Evolutionary conservation across 2,113 vertebrate species (phyloP), one percentile per base, ranked within the genome.

Genomic region (Gadus chalcogrammus): DNA sequence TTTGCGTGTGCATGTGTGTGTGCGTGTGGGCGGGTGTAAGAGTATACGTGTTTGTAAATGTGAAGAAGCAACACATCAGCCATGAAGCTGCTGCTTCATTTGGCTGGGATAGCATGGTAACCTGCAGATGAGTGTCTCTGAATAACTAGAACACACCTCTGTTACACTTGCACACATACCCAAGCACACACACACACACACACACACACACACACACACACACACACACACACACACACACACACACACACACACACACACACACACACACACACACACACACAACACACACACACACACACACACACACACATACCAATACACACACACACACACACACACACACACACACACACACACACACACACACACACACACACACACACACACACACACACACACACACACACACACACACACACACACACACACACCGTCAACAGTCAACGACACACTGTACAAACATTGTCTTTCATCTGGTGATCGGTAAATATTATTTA

Each of bases 51-150:
- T 68, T 3, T 74, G 70, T 65, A 62, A 22, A 72, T 35, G 63
- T 60, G 64, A 78, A 75, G 61, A 58, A n/a, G 18, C 20, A 67
- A 69, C 59, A 72, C 48, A 62, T 80, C 60, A 22, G 5, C 80
- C 62, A 84, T 78, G 79, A 79, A 15, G 1, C 35, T 79, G 84
- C 64, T 67, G 63, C 71, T 65, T 81, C 76, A 75, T 80, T 84
- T 74, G 68, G 65, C 52, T 18, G 63, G 68, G 68, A 82, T 81
- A 73, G 68, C 80, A 81, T 67, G 73, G 76, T 73, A 79, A 84
- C 81, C 67, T 78, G 67, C 17, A 35, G 68, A 59, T 69, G 61
- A 68, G 55, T 69, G 18, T 72, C 64, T 58, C 42, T 48, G 42
- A 48, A 13, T 12, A 48, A 12, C 12, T 12, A 48, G 31, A 68